Evolutionary conservation across 1,140 invertebrate genomes (phyloP).

Genomic region (Lamellibrachia luymesi): DNA sequence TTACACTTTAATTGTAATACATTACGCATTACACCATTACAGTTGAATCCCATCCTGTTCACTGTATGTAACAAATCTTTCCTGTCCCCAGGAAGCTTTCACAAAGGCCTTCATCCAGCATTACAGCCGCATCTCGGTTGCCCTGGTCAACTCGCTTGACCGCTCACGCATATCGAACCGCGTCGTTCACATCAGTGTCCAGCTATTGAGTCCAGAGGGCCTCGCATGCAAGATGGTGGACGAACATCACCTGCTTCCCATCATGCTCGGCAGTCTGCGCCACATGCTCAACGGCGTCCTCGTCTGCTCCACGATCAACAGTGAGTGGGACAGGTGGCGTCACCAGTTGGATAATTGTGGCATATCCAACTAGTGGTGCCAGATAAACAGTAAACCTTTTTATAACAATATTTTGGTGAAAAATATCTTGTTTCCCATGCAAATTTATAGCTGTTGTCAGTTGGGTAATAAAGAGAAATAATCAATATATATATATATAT

Average conservation of each 20-base stretch:
- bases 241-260: slow-evolving; percentile 83
- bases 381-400: too few relatives aligned
- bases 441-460: too few relatives aligned
- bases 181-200: slow-evolving; percentile 95
- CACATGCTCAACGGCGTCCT: slow-evolving; percentile 74
- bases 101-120: slow-evolving; percentile 92
- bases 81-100: slow-evolving; percentile 72
- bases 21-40: too few relatives aligned
- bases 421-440: too few relatives aligned
- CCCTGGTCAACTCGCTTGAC: slow-evolving; percentile 81
- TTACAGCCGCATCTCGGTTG: slow-evolving; percentile 89
- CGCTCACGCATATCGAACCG: slow-evolving; percentile 74
- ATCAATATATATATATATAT: too few relatives aligned
- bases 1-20: too few relatives aligned
- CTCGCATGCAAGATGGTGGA: slow-evolving; percentile 87
- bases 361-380: too few relatives aligned
- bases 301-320: slow-evolving; percentile 2
- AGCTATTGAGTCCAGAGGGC: slow-evolving; percentile 90
- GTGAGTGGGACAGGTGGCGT: background rate
- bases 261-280: slow-evolving; percentile 90
- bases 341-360: background rate
- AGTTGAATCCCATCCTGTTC: background rate
- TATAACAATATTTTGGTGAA: too few relatives aligned
- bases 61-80: background rate
- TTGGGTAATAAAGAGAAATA: too few relatives aligned